These are phyloP conservation scores for Allophyes oxyacanthae DNA, from an alignment of 2,888 invertebrate species.

Conservation along the genomic window DNA sequence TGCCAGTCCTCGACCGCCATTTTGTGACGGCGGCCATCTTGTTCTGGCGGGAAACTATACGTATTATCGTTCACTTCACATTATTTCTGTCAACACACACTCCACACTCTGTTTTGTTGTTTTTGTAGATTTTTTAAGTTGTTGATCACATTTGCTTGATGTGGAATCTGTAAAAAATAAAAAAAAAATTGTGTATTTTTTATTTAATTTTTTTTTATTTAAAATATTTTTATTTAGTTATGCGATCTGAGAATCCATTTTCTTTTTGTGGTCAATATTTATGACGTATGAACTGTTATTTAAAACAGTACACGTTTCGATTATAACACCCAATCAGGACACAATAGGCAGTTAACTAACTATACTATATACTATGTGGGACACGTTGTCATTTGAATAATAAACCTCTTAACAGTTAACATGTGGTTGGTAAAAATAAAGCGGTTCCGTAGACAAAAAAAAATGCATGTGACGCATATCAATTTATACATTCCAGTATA, in stretches of 20 bases:
- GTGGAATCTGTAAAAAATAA: conserved; percentile 55
- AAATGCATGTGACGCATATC: too few relatives aligned
- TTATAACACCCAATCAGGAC: neutral
- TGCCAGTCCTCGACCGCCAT: conserved; percentile 77
- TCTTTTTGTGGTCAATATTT: too few relatives aligned
- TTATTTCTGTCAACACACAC: conserved; percentile 53
- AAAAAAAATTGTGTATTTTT: conserved; percentile 17
- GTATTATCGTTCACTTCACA: conserved; percentile 61
- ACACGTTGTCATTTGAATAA: conserved; percentile 26
- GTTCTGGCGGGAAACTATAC: conserved; percentile 57
- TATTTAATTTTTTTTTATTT: too few relatives aligned
- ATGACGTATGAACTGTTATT: too few relatives aligned
- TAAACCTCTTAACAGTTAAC: conserved; percentile 28
- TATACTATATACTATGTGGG: conserved; percentile 30
- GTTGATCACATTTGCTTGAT: conserved; percentile 40
- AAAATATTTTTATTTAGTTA: too few relatives aligned
- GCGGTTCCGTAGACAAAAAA: too few relatives aligned
- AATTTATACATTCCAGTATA: too few relatives aligned
- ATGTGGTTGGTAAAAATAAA: neutral
- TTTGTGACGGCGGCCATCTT: conserved; percentile 80
- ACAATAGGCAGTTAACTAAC: conserved; percentile 41
- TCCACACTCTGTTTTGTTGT: conserved; percentile 6
- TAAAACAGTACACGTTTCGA: too few relatives aligned
- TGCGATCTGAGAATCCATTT: too few relatives aligned
- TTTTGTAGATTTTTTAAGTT: conserved; percentile 5